phyloP scores from a whole-genome alignment of 2,113 vertebrate species.

The Pterocles orientalis region DNA sequence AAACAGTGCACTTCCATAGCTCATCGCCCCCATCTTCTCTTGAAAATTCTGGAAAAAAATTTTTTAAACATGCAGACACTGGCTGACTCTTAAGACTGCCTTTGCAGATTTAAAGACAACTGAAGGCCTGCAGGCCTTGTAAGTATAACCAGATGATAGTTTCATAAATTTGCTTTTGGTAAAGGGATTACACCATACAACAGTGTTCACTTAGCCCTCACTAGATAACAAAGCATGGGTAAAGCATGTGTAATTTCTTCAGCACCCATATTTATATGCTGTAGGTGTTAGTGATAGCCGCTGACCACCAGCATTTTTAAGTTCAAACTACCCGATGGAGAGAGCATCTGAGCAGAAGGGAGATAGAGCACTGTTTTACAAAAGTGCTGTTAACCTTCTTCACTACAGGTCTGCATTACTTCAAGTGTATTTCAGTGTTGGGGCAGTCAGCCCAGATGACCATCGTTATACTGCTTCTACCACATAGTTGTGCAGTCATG shows the following conservation, averaged over 20 bases:
- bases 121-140: not conserved
- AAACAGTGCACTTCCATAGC: not conserved
- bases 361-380: not conserved
- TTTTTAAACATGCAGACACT: not conserved
- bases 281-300: not conserved
- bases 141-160: not conserved
- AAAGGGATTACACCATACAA: not conserved
- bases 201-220: not conserved
- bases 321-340: not conserved
- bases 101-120: not conserved
- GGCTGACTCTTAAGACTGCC: not conserved
- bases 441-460: not conserved
- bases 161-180: not conserved
- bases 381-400: not conserved
- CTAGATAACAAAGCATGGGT: not conserved
- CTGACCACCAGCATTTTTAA: not conserved
- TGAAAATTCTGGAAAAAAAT: not conserved
- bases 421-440: not conserved
- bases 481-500: too few relatives aligned
- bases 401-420: not conserved
- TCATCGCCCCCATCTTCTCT: not conserved
- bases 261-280: not conserved
- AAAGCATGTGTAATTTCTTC: not conserved
- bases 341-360: not conserved
- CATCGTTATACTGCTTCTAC: accelerated